These are phyloP conservation scores for Callopanchax toddi DNA, from an alignment of 2,113 vertebrate species.

Conservation along the genomic window DNA sequence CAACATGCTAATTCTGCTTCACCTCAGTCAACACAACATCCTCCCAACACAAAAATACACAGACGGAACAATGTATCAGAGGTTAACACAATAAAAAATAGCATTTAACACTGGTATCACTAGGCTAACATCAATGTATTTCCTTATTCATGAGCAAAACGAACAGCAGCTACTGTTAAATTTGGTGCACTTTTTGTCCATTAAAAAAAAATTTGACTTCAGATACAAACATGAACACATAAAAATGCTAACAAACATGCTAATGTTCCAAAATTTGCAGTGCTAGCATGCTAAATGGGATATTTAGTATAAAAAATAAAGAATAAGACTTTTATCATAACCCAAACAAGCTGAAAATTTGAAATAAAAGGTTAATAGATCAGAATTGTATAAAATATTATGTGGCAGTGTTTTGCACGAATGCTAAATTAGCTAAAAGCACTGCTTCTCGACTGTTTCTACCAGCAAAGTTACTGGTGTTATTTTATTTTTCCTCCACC, in stretches of 20 bases:
- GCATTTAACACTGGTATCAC: not conserved
- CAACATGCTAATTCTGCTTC: slow-evolving; percentile 48
- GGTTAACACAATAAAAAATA: not conserved
- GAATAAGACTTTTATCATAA: not conserved
- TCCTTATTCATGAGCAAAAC: slow-evolving; percentile 7
- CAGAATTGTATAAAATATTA: not conserved
- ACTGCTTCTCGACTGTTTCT: not conserved
- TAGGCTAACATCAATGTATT: slow-evolving; percentile 10
- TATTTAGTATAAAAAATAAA: not conserved
- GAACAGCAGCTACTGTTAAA: not conserved
- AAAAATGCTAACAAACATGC: too few species aligned
- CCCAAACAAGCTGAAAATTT: too few species aligned
- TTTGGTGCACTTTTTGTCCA: not conserved
- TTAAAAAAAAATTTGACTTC: too few species aligned
- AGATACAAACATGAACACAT: too few species aligned
- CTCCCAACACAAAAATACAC: not conserved
- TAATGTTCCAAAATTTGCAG: not conserved
- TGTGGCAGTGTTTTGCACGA: too few species aligned
- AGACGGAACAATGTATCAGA: not conserved
- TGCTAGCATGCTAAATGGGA: not conserved
- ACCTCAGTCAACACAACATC: slow-evolving; percentile 31
- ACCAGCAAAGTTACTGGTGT: not conserved
- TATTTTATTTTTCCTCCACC: not conserved
- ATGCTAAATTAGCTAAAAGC: slow-evolving; percentile 15
- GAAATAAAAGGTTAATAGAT: not conserved